Evolutionary conservation across 2,888 invertebrate species (phyloP).

Genomic region (Lacanobia wlatinum): DNA sequence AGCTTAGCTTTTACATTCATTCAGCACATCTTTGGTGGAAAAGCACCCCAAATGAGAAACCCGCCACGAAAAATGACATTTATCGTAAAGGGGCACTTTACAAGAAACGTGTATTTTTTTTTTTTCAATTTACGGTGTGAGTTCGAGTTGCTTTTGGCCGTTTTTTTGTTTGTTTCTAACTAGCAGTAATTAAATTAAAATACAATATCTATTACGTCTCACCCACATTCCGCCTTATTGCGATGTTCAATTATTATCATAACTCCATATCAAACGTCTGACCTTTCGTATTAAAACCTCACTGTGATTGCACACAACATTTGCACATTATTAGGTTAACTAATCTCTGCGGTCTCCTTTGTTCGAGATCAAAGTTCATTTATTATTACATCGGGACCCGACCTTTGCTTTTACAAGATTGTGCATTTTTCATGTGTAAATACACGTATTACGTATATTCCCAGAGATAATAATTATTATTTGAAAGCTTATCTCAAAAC

Average conservation of each 20-base stretch:
- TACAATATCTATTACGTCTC: conserved; percentile 44
- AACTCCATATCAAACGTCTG: conserved; percentile 55
- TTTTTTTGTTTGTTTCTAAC: neutral
- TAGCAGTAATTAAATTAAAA: conserved; percentile 24
- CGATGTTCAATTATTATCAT: conserved; percentile 58
- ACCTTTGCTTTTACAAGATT: conserved; percentile 23
- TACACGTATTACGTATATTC: neutral
- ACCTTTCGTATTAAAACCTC: conserved; percentile 63
- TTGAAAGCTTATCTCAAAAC: conserved; percentile 14
- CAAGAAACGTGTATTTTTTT: too few relatives aligned
- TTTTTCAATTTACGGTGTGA: too few relatives aligned
- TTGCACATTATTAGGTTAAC: conserved; percentile 64
- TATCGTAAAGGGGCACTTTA: too few relatives aligned
- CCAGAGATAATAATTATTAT: conserved; percentile 12
- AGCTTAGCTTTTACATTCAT: too few relatives aligned
- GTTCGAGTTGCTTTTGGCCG: too few relatives aligned
- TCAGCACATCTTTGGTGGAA: too few relatives aligned
- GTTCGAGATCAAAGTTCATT: conserved; percentile 42
- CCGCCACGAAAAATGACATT: too few relatives aligned
- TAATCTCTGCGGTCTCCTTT: conserved; percentile 38
- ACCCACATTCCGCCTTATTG: conserved; percentile 48
- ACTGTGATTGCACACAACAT: conserved; percentile 61
- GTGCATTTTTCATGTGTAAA: conserved; percentile 36
- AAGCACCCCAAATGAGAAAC: too few relatives aligned
- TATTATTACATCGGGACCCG: conserved; percentile 17